Evolutionary conservation across 2,888 invertebrate species (phyloP), one percentile per base, ranked within the genome.

Genomic region (Caenorhabditis sulstoni): DNA sequence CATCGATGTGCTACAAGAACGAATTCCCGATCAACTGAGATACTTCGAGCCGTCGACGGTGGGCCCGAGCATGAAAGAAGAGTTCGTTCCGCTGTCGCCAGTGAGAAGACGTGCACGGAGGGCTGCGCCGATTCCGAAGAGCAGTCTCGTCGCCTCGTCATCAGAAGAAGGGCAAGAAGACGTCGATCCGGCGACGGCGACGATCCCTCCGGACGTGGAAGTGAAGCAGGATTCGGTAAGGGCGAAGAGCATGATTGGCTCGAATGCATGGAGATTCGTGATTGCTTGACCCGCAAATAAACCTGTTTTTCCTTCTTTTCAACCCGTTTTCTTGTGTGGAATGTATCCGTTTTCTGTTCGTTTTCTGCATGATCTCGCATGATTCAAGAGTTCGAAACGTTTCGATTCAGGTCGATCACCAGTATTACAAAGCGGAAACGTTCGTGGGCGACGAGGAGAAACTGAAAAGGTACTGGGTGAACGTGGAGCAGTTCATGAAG

Each of bases 401-500:
- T 41, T 29, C 29, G 9, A 65, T 82, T 29, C 45, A 88, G 86
- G 76, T 81, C 18, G 87, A 90, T 35, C 86, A 87, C 39, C 82
- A 79, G 29, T 89, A 89, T 66, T 89, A 89, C 74, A 71, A 78
- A 14, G 82, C 81, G 70, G 82, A 70, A 22, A 83, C 82, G 11
- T 64, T 74, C 44, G 65, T 67, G 1, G 74, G 79, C 20, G 70
- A 82, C 22, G 59, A 61, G 29, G 77, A 73, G 9, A 66, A 65
- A 20, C 41, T 85, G 1, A 75, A 79, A 12, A 67, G 82, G 22
- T 73, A 86, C 39, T 89, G 85, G 73, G 80, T 88, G 14, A 86
- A 89, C 74, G 79, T 89, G 71, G 86, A 85, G 49, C 74, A 79
- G 29, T 79, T 88, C 64, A 77, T 89, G 49, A 84, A 84, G 23